Percentiles rank a stretch among this genome's conserved stretches.
Conservation (phyloP, 2,888 invertebrate genomes). For the Callyntrura sp. region DNA sequence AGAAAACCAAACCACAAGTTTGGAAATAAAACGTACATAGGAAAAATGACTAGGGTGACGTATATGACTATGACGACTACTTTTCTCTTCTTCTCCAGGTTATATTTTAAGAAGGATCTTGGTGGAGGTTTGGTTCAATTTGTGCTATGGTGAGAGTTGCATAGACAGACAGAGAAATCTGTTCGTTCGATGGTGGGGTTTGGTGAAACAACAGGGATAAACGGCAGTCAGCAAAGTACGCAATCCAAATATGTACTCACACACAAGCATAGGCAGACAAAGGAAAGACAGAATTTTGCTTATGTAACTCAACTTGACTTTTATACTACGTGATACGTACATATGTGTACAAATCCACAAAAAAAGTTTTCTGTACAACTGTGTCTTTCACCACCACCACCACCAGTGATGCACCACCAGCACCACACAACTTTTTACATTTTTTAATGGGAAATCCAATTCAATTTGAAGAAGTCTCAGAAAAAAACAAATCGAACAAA, state of each 20-base stretch:
- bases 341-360: constrained; percentile 7
- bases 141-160: not conserved
- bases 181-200: not conserved
- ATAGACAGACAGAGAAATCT: too few relatives aligned
- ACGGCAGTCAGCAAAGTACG: constrained; percentile 43
- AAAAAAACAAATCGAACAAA: constrained; percentile 68
- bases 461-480: constrained; percentile 67
- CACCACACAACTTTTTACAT: constrained; percentile 59
- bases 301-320: constrained; percentile 27
- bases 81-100: not conserved
- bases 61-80: not conserved
- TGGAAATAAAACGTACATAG: constrained; percentile 50
- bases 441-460: constrained; percentile 66
- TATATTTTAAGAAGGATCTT: constrained; percentile 6
- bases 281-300: not conserved
- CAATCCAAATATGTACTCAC: constrained; percentile 39
- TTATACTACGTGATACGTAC: constrained; percentile 7
- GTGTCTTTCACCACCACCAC: not conserved
- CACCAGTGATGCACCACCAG: constrained; percentile 1
- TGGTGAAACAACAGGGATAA: constrained; percentile 6
- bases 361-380: constrained; percentile 40
- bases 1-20: constrained; percentile 53
- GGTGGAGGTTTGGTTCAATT: not conserved
- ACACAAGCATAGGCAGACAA: constrained; percentile 6
- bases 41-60: constrained; percentile 35